Evolutionary conservation across 2,888 invertebrate species (phyloP), one percentile per base, ranked within the genome.

Genomic region (Nemapogon koenigi): DNA sequence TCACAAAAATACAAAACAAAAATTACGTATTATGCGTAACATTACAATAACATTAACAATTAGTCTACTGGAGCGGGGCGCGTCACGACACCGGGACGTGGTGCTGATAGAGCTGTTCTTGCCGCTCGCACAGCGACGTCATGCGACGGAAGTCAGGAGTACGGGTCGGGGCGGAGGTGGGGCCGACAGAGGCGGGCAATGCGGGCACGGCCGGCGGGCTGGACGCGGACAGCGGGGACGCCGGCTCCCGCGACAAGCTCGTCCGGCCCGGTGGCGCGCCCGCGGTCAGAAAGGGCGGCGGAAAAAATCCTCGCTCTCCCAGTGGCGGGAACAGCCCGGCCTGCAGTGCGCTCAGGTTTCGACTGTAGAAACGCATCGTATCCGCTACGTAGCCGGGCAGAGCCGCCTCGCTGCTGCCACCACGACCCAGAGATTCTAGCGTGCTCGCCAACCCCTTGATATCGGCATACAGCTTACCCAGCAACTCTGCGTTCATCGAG

Each of bases 381-480:
- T 80, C 79, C 3, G 76, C 61, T 19, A 80, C 68, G 46, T 79
- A 80, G 43, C 59, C 66, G 1, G 80, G 78, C 25, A 79, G 53
- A 3, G 76, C 49, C 6, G 70, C 49, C 37, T 79, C 75, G 26
- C 75, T 79, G 43, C 62, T 64, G 16, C 71, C 66, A 25, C 69
- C 71, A 47, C 79, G 79, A 48, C 87, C 83, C 40, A 88, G 75
- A 43, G 87, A 87, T 51, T 89, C 89, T 4, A 83, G 57, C 1
- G 80, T 80, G 1, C 79, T 71, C 3, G 84, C 82, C 33, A 84
- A 66, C 3, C 83, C 83, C 57, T 84, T 84, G 35, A 88, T 84
- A 38, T 89, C 89, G 1, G 90, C 89, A 60, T 93, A 94, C 18
- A 94, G 76, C 51, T 93, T 84, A 16, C 92, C 89, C 42, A 94